Evolutionary conservation across 2,113 vertebrate genomes (phyloP), one percentile per base, ranked within the genome.

Genomic region (Canis aureus): DNA sequence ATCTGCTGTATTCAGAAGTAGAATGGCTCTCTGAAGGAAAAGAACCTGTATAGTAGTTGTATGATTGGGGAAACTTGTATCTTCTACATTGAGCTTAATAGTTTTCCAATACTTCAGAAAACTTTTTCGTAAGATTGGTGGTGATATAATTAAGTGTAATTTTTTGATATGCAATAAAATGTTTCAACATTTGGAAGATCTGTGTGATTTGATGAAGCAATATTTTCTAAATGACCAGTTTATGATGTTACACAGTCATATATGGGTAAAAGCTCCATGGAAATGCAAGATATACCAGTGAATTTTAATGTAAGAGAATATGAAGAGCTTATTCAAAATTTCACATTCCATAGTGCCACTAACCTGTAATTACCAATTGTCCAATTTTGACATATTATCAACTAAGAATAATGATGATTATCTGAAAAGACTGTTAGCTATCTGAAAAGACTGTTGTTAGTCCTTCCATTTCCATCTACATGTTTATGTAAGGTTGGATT

Each of bases 221-320:
- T 73, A 81, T 92, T 98, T 51, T 95, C 57, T 62, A 95, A 35
- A 82, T 86, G 73, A 64, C n/a, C 55, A 92, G n/a, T 59, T 55
- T 80, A 84, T 88, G 12, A 80, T 32, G 9, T 91, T 71, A 60
- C 13, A 89, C 81, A 94, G 62, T 92, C 55, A 60, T 59, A 8
- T 53, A 66, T 66, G 22, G 60, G 25, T 81, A 57, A 96, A 95
- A 43, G 29, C 60, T 53, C 20, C 20, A 67, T 67, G 15, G 62
- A 60, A 95, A 81, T 60, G 5, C 11, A 92, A 94, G 38, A 35
- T 35, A 69, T 17, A 62, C 5, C 19, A 55, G 9, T 90, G 59
- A 57, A 43, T 93, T 86, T 78, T 83, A 94, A 95, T 43, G 43
- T 66, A 92, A 85, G 8, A 83, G 32, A 90, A 82, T 60, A 67